These are phyloP conservation scores for Gobius niger DNA, from an alignment of 2,113 vertebrate species.

Conservation along the genomic window DNA sequence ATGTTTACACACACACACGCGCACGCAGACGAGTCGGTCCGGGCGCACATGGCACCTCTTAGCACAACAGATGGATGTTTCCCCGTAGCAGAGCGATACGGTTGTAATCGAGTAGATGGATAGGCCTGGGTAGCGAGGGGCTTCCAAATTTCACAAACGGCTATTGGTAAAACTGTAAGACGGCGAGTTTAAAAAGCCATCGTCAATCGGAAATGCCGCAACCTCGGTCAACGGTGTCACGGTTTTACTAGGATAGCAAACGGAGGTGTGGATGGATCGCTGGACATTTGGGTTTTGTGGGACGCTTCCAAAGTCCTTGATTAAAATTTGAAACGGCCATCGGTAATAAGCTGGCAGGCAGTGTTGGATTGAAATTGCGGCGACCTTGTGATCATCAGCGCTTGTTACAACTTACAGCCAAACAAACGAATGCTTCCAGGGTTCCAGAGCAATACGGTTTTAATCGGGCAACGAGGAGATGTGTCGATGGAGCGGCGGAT, in stretches of 20 bases:
- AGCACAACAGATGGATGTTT: slow-evolving; percentile 45
- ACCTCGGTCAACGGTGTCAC: no score
- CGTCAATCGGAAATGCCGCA: no score
- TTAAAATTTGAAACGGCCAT: slow-evolving; percentile 29
- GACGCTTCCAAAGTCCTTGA: slow-evolving; percentile 22
- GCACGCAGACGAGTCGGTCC: slow-evolving; percentile 21
- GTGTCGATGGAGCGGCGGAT: no score
- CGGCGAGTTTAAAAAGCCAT: neutral
- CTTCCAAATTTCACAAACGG: slow-evolving; percentile 21
- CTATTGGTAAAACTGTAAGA: neutral
- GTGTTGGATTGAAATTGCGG: slow-evolving; percentile 13
- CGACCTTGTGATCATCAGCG: neutral
- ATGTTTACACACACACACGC: slow-evolving; percentile 35
- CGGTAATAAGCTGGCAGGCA: neutral
- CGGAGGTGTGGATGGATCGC: no score
- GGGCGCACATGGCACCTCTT: slow-evolving; percentile 38
- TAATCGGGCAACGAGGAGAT: no score
- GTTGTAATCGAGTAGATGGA: slow-evolving; percentile 42
- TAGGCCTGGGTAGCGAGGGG: neutral
- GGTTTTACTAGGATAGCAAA: no score
- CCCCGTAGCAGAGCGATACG: slow-evolving; percentile 9
- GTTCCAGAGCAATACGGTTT: no score
- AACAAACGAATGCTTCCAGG: no score
- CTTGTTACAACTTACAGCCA: no score
- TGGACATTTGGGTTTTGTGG: no score